These are phyloP conservation scores for Drosophila murphyi DNA, from an alignment of 1,140 invertebrate species.

Conservation along the genomic window DNA sequence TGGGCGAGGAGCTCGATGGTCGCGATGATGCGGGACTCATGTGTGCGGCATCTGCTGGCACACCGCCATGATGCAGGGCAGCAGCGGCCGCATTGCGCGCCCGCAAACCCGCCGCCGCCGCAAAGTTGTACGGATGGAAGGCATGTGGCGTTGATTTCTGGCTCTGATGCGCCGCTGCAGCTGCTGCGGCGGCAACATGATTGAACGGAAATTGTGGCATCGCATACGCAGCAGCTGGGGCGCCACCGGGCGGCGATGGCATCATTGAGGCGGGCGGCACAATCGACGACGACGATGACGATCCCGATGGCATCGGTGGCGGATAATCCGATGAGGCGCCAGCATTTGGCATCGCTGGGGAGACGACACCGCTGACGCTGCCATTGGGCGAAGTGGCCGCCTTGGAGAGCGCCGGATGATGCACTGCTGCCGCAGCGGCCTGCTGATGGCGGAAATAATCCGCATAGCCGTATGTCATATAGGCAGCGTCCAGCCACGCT, in stretches of 20 bases:
- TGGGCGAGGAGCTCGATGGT: constrained; percentile 85
- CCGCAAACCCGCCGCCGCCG: constrained; percentile 75
- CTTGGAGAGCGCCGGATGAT: constrained; percentile 87
- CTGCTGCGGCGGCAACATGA: constrained; percentile 85
- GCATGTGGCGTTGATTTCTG: constrained; percentile 67
- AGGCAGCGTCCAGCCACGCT: constrained; percentile 91
- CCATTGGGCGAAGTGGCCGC: constrained; percentile 49
- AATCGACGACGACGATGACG: constrained; percentile 53
- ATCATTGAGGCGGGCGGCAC: constrained; percentile 62
- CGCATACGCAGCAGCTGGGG: constrained; percentile 63
- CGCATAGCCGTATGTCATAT: constrained; percentile 89
- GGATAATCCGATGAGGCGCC: constrained; percentile 36
- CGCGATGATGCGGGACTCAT: constrained; percentile 86
- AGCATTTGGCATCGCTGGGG: constrained; percentile 64
- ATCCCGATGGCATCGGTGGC: constrained; percentile 47
- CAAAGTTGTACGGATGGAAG: constrained; percentile 83
- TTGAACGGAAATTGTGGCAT: constrained; percentile 85
- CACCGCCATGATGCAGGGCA: constrained; percentile 51
- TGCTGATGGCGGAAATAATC: constrained; percentile 85
- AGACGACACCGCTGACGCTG: constrained; percentile 31
- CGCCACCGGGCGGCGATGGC: constrained; percentile 84
- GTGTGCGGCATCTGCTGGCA: constrained; percentile 57
- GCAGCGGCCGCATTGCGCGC: constrained; percentile 72
- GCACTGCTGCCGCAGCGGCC: constrained; percentile 72
- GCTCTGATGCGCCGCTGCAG: constrained; percentile 80